Base-by-base conservation (phyloP, 2,113 vertebrate genomes). In the Sterna hirundo region DNA sequence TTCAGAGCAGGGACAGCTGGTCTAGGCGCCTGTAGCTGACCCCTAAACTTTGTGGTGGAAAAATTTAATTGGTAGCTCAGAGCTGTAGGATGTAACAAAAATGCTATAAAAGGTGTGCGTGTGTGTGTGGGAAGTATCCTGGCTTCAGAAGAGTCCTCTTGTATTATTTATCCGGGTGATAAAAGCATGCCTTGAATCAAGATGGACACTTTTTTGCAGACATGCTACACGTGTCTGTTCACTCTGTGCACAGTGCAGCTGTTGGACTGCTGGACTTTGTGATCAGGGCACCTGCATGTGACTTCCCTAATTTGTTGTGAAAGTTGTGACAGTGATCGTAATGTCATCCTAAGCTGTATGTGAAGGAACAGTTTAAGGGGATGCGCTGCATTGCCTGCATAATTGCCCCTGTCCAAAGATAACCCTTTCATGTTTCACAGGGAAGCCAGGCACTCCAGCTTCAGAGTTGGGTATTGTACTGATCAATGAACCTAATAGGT, bases 31-130 rank as follows among this genome's bases (percentile, higher is more conserved):
- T 82, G 38, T 16, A 78, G 54, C 21, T 71, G 60, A 58, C 18
- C 42, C 20, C 44, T 36, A 26, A 79, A 32, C 7, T n/a, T 22
- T 4, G 19, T 11, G 15, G 47, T 17, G 34, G 25, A 61, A 81
- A 75, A 66, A 36, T 6, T 6, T n/a, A 49, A 62, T 6, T 23
- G 15, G 76, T 57, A 54, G 19, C 52, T 90, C 51, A 62, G 64
- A 64, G 29, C 13, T 42, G 9, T 42, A 42, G 54, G 30, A 34
- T 36, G 12, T 32, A 69, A 46, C 19, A 66, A 61, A 86, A 82
- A 36, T 21, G 19, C 65, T 22, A 32, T 14, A 20, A 60, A 30
- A 42, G 18, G 0, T 2, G 16, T 3, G 38, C 18, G 11, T 5
- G 38, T 12, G n/a, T 42, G 11, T 42, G 2, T 9, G 8, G 21